Evolutionary conservation across 2,113 vertebrate species (phyloP), one percentile per base, ranked within the genome.

Genomic region (Semnopithecus entellus): DNA sequence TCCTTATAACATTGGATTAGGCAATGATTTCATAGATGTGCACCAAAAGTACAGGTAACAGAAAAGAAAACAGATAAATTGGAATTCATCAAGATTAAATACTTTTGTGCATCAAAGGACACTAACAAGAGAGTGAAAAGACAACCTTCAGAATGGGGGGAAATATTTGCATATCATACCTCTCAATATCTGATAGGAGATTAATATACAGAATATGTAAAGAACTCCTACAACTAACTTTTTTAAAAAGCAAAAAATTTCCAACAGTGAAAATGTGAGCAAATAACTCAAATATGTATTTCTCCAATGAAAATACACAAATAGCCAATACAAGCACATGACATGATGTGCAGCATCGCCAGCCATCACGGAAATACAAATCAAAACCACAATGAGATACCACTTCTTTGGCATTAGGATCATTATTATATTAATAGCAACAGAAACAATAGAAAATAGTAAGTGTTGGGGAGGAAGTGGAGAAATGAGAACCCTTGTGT

Each of bases 31-130:
- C 50, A 48, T 64, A 23, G 13, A 45, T 87, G n/a, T 68, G 16
- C 11, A 72, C 27, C 23, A 61, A 57, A 91, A 59, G 17, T n/a
- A 57, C 20, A 70, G 32, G 32, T 43, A 84, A 83, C 61, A 40
- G 78, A 88, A 97, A 93, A 55, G 70, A 88, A 97, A 93, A 70
- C 27, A 61, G 50, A 72, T 30, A 23, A 57, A 55, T 13, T 79
- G 35, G 12, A 61, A 18, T 91, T 84, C 30, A 57, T 40, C 22
- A 55, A 83, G 17, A 93, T 61, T 59, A 88, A 91, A 95, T 66
- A 50, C 11, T 43, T 95, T 27, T 40, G 55, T 22, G 52, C 8
- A 72, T 55, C 10, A 32, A 90, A 86, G 32, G 30, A 66, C 5
- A 73, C 3, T 30, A 78, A 35, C 10, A 22, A 80, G 11, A 32